These are phyloP conservation scores for Chiloscyllium punctatum DNA, from an alignment of 2,797 vertebrate species.

Conservation along the genomic window DNA sequence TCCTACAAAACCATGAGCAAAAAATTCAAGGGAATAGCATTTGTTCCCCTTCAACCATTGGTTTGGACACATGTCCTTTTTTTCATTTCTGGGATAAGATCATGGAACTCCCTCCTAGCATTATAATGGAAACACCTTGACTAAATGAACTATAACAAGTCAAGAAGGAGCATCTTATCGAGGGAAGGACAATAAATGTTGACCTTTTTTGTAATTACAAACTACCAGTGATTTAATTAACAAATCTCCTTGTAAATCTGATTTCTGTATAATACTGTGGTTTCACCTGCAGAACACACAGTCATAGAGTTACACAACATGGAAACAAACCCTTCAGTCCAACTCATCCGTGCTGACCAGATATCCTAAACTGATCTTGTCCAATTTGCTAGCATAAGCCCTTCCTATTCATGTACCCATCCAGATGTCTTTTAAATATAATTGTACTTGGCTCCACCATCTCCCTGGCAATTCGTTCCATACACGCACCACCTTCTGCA, in stretches of 20 bases:
- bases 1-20: neutral
- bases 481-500: too few relatives aligned
- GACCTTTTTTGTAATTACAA: neutral
- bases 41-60: neutral
- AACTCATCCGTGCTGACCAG: too few relatives aligned
- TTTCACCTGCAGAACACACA: neutral
- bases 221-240: neutral
- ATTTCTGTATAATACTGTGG: neutral
- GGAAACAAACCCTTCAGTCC: too few relatives aligned
- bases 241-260: neutral
- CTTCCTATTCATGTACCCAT: too few relatives aligned
- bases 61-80: neutral
- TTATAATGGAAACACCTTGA: neutral
- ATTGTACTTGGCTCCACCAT: too few relatives aligned
- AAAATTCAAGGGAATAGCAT: neutral
- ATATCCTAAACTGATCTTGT: too few relatives aligned
- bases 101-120: neutral
- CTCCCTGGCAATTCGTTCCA: too few relatives aligned
- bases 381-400: too few relatives aligned
- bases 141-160: neutral
- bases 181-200: neutral
- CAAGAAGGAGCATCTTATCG: neutral
- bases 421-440: too few relatives aligned
- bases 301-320: too few relatives aligned
- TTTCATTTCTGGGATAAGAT: neutral